Percentiles rank a stretch among this genome's conserved stretches.
These are phyloP conservation scores for Caenorhabditis sp. DNA, from an alignment of 2,888 invertebrate genomes.

Conservation along the genomic window DNA sequence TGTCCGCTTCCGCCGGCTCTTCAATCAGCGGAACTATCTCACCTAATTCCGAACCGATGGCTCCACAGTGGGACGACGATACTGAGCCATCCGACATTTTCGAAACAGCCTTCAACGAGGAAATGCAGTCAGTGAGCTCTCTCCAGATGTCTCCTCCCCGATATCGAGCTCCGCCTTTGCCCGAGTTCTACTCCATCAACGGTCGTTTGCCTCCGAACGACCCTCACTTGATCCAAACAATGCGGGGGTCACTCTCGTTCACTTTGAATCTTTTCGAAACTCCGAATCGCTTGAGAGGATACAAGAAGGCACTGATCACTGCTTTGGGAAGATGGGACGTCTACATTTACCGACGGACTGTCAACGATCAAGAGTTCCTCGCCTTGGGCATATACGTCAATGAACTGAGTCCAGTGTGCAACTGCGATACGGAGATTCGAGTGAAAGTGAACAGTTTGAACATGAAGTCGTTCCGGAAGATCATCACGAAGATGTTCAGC, in stretches of 20 bases:
- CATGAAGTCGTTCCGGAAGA: not conserved
- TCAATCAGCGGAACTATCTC: not conserved
- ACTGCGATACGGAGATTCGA: not conserved
- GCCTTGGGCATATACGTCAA: slow-evolving; percentile 12
- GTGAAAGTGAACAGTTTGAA: not conserved
- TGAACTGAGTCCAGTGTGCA: not conserved
- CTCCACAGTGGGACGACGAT: not conserved
- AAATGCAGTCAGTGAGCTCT: not conserved
- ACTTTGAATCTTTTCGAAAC: not conserved
- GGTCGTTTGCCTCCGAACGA: not conserved
- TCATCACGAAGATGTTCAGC: not conserved
- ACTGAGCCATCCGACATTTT: not conserved
- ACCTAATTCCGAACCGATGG: not conserved
- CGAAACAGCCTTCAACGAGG: not conserved
- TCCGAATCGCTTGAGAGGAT: not conserved
- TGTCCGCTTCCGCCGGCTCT: not conserved
- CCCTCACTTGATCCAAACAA: not conserved
- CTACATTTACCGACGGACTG: not conserved
- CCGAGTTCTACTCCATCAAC: not conserved
- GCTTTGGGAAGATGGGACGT: slow-evolving; percentile 13
- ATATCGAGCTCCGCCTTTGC: not conserved
- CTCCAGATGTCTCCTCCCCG: not conserved
- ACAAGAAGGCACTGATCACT: not conserved
- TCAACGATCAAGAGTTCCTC: slow-evolving; percentile 12
- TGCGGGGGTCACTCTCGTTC: not conserved